phyloP scores from a whole-genome alignment of 92 coral and sea anemone species.

The Isaurus tuberculatus region DNA sequence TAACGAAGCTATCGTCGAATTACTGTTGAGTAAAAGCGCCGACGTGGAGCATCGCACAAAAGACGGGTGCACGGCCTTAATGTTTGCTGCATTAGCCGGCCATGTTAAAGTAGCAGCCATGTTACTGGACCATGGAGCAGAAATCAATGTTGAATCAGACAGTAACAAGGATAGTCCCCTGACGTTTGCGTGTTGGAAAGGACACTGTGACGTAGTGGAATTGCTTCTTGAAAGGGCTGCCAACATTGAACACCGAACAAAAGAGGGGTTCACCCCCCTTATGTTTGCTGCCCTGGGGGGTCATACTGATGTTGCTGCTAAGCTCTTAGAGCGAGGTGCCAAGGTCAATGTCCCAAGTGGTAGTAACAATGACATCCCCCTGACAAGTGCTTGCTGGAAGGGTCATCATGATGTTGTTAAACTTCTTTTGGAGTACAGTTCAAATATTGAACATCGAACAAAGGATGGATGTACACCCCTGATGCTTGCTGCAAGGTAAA shows the following conservation, averaged over 20 bases:
- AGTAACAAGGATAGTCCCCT: constrained; percentile 99
- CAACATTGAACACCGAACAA: constrained; percentile 98
- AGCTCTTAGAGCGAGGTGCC: constrained; percentile 89
- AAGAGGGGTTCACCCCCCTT: constrained; percentile 99
- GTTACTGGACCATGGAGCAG: constrained; percentile 93
- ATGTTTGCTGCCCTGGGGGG: constrained; percentile 99
- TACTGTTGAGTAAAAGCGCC: constrained; percentile 82
- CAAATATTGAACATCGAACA: constrained; percentile 98
- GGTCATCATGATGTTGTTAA: constrained; percentile 99
- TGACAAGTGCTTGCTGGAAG: constrained; percentile 99
- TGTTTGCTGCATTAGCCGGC: constrained; percentile 99
- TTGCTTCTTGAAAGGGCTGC: constrained; percentile 92
- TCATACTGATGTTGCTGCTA: constrained; percentile 96
- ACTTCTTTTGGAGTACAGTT: constrained; percentile 88
- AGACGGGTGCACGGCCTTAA: constrained; percentile 99
- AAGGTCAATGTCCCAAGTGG: constrained; percentile 99
- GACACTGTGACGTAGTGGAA: constrained; percentile 98
- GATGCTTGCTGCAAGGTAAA: constrained; percentile 94
- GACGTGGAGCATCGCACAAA: constrained; percentile 98
- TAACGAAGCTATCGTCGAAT: constrained; percentile 94
- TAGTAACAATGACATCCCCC: constrained; percentile 97
- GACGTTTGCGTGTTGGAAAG: constrained; percentile 99
- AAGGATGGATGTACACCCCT: constrained; percentile 99
- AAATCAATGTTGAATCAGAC: constrained; percentile 99
- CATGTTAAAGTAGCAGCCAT: constrained; percentile 99